Evolutionary conservation across 2,113 vertebrate species (phyloP), one percentile per base, ranked within the genome.

Genomic region (Manacus vitellinus): DNA sequence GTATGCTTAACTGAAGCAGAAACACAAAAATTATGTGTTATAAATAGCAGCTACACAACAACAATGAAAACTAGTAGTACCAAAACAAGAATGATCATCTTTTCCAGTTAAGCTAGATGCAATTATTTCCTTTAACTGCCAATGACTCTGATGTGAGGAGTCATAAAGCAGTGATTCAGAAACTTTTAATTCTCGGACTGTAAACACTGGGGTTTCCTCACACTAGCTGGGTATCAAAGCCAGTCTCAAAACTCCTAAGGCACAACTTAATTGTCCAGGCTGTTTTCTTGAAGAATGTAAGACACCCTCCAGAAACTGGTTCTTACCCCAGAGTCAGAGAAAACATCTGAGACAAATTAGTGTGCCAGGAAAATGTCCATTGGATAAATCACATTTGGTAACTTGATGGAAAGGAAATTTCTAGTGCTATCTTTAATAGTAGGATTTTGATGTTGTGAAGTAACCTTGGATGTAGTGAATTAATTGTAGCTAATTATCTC

Each of bases 101-200:
- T 93, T 94, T 93, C 85, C 39, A 46, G 56, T 94, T 85, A 87
- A 78, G 15, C 22, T 54, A 41, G 41, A 49, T 66, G 55, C 49
- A 89, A 93, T 87, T 89, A 58, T 71, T 90, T 71, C n/a, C 59
- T 70, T 84, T 81, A 67, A 89, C 22, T 58, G 56, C 66, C 54
- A 81, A 46, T 70, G 65, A n/a, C n/a, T 70, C 39, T 28, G 22
- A n/a, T 81, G 33, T 9, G 11, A 89, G 10, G 39, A 85, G 30
- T 35, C 59, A 6, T 62, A 81, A 81, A 65, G 84, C 51, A 33
- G 11, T 37, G 46, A 54, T 74, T 78, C 66, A 58, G 65, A 71
- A 87, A 54, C 6, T 49, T 85, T 55, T 77, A 33, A 47, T 90
- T 90, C 71, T 63, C 1, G 49, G 41, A 31, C 58, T 2, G 0